Evolutionary conservation across 2,888 invertebrate genomes (phyloP), one percentile per base, ranked within the genome.

Genomic region (Conus canariensis): DNA sequence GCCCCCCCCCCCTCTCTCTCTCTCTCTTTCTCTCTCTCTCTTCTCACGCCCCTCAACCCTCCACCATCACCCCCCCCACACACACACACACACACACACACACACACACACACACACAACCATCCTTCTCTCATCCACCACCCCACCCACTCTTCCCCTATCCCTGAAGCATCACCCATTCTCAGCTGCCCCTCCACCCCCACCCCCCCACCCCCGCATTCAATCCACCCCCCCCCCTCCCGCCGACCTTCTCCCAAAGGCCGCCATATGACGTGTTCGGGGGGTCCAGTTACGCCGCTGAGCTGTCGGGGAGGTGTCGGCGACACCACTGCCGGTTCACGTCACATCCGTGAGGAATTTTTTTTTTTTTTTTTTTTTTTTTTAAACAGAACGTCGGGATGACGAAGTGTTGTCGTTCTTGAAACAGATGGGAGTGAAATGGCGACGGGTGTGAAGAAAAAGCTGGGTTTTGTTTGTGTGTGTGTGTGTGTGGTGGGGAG

Each of bases 181-280:
- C 30, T 30, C 30, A 30, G 30, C 30, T 30, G 30, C 30, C 30
- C 30, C 30, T 2, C n/a, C n/a, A 2, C 70, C 4, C 70, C 7
- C 5, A 0, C 70, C n/a, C n/a, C 70, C 1, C 70, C 70, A 74
- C n/a, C n/a, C n/a, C n/a, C n/a, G n/a, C n/a, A n/a, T n/a, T n/a
- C n/a, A n/a, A n/a, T n/a, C n/a, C n/a, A n/a, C n/a, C n/a, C n/a
- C n/a, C n/a, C n/a, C n/a, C n/a, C n/a, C n/a, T n/a, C n/a, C n/a
- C n/a, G 22, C 45, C 45, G 22, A 14, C 30, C 30, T 30, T 30
- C 30, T 30, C 30, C 30, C 30, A 30, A 30, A 12, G 80, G 80
- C 80, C 30, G 80, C 45, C 80, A 80, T 45, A 80, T 45, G 80
- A 80, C 30, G 80, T 80, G 80, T 45, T 80, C 80, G 80, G 70